These are phyloP conservation scores for Pseudorasbora parva DNA, from an alignment of 2,113 vertebrate genomes.

Conservation along the genomic window DNA sequence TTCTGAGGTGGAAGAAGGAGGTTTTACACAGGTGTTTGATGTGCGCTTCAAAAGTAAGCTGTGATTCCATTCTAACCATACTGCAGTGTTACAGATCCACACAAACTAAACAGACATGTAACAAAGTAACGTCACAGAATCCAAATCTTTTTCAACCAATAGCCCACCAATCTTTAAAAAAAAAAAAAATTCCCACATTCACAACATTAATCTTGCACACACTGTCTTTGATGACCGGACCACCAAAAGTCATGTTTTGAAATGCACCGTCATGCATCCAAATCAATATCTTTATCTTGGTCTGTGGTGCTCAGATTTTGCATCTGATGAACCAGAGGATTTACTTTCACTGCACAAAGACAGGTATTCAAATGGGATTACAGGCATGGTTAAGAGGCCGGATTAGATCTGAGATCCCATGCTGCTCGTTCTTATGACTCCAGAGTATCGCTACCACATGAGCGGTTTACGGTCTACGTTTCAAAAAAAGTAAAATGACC, in stretches of 20 bases:
- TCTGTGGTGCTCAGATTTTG: too few species aligned
- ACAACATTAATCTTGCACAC: neutral
- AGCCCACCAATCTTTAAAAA: neutral
- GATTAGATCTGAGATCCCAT: conserved; percentile 27
- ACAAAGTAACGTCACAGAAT: neutral
- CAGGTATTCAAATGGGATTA: conserved; percentile 49
- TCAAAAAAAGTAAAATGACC: neutral
- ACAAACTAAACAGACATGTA: neutral
- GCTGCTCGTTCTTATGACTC: neutral
- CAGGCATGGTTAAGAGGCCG: neutral
- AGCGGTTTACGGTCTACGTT: neutral
- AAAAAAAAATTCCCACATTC: neutral
- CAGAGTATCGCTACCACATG: neutral
- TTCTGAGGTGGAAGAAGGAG: too few species aligned
- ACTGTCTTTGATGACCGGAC: neutral
- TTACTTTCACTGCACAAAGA: conserved; percentile 44
- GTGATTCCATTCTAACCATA: too few species aligned
- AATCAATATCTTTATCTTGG: neutral
- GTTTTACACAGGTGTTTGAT: too few species aligned
- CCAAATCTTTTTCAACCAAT: neutral
- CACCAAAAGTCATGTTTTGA: neutral
- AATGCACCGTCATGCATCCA: neutral
- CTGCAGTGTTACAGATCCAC: too few species aligned
- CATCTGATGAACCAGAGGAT: conserved; percentile 1
- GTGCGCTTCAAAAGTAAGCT: too few species aligned